Evolutionary conservation across 2,797 vertebrate species (phyloP).

Genomic region (Neostethus bicornis): DNA sequence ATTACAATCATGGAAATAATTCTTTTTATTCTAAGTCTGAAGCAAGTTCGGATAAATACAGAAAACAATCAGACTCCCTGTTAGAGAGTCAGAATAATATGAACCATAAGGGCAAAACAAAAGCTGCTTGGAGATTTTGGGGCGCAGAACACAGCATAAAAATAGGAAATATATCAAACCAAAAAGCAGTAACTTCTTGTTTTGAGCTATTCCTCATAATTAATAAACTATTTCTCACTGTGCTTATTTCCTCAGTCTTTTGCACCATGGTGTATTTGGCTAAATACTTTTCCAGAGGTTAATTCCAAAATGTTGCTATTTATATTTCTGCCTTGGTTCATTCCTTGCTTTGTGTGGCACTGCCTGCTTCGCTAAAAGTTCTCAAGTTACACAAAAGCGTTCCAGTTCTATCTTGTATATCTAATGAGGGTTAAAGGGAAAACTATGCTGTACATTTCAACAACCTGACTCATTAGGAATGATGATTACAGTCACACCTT

Average conservation of each 20-base stretch:
- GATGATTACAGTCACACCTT: slow-evolving; percentile 70
- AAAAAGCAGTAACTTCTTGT: background rate
- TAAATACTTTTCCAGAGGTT: background rate
- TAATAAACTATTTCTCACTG: background rate
- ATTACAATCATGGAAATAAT: slow-evolving; percentile 45
- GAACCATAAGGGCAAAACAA: slow-evolving; percentile 15
- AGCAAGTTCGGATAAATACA: slow-evolving; percentile 46
- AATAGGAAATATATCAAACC: background rate
- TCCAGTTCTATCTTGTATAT: slow-evolving; percentile 35
- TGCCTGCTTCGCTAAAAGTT: slow-evolving; percentile 8
- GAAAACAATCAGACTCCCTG: no score
- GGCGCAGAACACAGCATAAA: no score
- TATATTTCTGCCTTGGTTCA: background rate
- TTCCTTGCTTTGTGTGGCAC: background rate
- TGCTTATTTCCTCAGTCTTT: no score
- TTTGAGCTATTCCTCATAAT: no score
- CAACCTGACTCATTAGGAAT: slow-evolving; percentile 47
- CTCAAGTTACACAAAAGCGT: slow-evolving; percentile 21
- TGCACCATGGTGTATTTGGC: background rate
- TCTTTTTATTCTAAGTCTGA: slow-evolving; percentile 28
- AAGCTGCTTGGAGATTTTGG: slow-evolving; percentile 4
- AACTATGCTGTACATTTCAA: slow-evolving; percentile 51
- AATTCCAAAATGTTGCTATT: background rate
- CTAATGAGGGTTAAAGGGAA: slow-evolving; percentile 36
- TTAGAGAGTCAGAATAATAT: slow-evolving; percentile 22